Percentiles rank a stretch among this genome's conserved stretches.
phyloP scores from a whole-genome alignment of 2,113 vertebrate species.

The Trinectes maculatus region DNA sequence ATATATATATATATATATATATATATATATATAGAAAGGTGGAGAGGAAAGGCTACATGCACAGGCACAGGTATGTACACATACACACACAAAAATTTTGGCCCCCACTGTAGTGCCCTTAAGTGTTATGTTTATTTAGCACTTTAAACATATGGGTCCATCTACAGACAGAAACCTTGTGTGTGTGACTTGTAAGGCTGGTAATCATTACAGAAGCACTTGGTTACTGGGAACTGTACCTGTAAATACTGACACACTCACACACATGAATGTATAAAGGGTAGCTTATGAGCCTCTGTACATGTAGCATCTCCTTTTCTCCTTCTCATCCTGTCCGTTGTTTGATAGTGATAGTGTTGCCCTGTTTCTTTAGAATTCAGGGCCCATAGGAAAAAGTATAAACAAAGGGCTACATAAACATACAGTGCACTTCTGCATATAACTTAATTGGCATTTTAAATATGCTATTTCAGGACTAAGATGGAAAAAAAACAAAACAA shows the following conservation, averaged over 20 bases:
- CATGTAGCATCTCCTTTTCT: conserved; percentile 43
- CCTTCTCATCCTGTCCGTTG: conserved; percentile 20
- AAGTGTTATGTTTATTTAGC: conserved; percentile 56
- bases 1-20: too few relatives aligned
- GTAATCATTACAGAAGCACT: conserved; percentile 57
- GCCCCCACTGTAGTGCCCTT: conserved; percentile 55
- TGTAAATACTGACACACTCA: conserved; percentile 7
- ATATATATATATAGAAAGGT: too few relatives aligned
- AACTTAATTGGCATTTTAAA: conserved; percentile 81
- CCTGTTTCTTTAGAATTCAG: conserved; percentile 12
- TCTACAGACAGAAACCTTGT: conserved; percentile 63
- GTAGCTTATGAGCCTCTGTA: conserved; percentile 23
- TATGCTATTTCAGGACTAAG: conserved; percentile 63
- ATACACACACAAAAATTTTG: conserved; percentile 30
- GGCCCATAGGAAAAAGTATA: conserved; percentile 51
- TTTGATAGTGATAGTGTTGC: conserved; percentile 10
- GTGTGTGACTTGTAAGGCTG: too few relatives aligned
- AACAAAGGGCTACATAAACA: conserved; percentile 64
- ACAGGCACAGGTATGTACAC: conserved; percentile 24
- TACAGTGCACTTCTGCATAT: conserved; percentile 71
- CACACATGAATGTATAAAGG: too few relatives aligned
- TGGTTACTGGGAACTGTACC: conserved; percentile 40
- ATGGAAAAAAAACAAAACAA: conserved; percentile 45
- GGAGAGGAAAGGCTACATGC: conserved; percentile 23
- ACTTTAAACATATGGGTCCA: conserved; percentile 60